Base-by-base conservation (phyloP, 2,797 vertebrate species). In the Rallus crepitans region DNA sequence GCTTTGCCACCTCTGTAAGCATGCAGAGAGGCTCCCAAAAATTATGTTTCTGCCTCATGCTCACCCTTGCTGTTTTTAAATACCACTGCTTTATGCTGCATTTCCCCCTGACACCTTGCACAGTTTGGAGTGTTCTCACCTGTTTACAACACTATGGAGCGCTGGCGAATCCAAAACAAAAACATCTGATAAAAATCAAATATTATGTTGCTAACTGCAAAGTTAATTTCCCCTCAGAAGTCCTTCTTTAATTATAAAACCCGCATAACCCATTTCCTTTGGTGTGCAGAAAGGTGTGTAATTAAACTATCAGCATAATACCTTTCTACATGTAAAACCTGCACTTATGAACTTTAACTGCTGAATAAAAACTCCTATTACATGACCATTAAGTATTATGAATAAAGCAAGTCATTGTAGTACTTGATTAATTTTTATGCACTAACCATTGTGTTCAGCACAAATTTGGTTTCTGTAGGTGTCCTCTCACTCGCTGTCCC, bases 321-420 rank as follows among this genome's bases (percentile, higher is more conserved):
- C 98, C 97, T 97, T 98, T 98, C 97, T 98, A 96, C 98, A 97
- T 98, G 98, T 98, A 98, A 98, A 98, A 98, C 97, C 97, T 81
- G 85, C 97, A 98, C 98, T 98, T 98, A 98, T 95, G 98, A 98
- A 98, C 98, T 98, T 98, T 98, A 98, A 98, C 98, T 98, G 98
- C 98, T 96, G 98, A 98, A 98, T 98, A 98, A 98, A 98, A 98
- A 98, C 98, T 98, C 98, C 98, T 98, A 98, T 98, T 98, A 98
- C 98, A 98, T 98, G 98, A 98, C 98, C 98, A 98, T 98, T 98
- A 98, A 98, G 95, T 98, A 97, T 98, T 98, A 98, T 98, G 98
- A 98, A 98, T 98, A 98, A 98, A 98, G 97, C 97, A 97, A 98
- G 98, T 98, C 98, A 98, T 97, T 97, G 96, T 97, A 97, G 98